Percentiles rank a stretch among this genome's conserved stretches.
Conservation (phyloP, 2,797 vertebrate species). For the Sebastes dallii region DNA sequence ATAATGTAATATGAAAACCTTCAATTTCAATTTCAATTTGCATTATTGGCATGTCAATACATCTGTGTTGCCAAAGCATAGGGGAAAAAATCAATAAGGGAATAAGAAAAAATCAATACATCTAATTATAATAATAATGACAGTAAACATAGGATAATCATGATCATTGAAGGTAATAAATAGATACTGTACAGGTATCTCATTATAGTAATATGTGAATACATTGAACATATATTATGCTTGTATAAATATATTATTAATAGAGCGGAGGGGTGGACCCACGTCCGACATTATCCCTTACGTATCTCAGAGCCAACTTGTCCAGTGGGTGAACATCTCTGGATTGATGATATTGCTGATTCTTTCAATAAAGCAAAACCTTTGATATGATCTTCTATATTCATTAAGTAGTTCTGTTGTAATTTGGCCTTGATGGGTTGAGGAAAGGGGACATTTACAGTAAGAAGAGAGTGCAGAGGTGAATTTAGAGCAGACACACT, state of each 20-base stretch:
- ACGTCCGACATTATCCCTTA: background rate
- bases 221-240: too few species aligned
- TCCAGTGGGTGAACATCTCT: background rate
- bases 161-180: background rate
- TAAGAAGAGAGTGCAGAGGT: background rate
- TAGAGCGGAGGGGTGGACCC: background rate
- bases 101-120: background rate
- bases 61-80: background rate
- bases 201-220: too few species aligned
- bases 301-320: background rate
- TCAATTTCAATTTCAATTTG: background rate
- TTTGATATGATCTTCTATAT: background rate
- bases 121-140: background rate
- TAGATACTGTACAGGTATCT: background rate
- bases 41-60: background rate
- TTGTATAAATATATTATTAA: too few species aligned
- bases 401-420: background rate
- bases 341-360: background rate
- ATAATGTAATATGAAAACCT: background rate
- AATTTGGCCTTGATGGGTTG: background rate
- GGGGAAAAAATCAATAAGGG: background rate
- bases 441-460: background rate
- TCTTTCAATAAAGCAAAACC: background rate
- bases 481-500: background rate
- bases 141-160: background rate